A percentile compares a stretch with the other conserved stretches of the same genome.
phyloP scores from a whole-genome alignment of 1,140 invertebrate genomes.

The Orius insidiosus region DNA sequence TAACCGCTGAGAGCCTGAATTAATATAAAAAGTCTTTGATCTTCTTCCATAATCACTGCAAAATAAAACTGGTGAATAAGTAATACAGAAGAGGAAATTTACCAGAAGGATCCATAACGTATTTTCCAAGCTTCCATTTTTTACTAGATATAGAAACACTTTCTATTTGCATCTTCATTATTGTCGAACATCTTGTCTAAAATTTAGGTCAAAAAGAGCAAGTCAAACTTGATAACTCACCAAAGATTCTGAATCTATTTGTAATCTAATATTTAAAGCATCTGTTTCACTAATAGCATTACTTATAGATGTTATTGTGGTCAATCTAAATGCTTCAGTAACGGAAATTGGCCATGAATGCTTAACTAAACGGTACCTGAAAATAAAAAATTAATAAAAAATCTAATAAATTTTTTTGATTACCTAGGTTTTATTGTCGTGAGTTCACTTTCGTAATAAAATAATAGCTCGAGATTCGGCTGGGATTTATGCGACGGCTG shows the following conservation, averaged over 20 bases:
- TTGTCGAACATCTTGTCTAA: constrained; percentile 1
- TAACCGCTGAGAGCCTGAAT: too few relatives aligned
- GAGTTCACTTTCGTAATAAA: constrained; percentile 27
- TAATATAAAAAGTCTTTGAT: too few relatives aligned
- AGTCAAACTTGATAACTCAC: not conserved
- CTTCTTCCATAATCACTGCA: too few relatives aligned
- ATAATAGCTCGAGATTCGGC: constrained; percentile 30
- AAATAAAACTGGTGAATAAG: too few relatives aligned
- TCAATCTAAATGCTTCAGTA: not conserved
- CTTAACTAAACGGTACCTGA: constrained; percentile 44
- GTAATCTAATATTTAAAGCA: constrained; percentile 3
- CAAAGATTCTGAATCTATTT: not conserved
- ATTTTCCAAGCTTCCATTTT: too few relatives aligned
- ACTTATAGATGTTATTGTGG: not conserved
- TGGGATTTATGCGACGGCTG: constrained; percentile 23
- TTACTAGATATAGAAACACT: too few relatives aligned
- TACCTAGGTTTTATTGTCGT: constrained; percentile 38
- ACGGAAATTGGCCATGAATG: constrained; percentile 50
- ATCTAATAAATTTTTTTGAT: too few relatives aligned
- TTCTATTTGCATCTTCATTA: constrained; percentile 3
- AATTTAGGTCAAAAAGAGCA: not conserved
- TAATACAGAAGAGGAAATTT: too few relatives aligned
- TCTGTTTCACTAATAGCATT: not conserved
- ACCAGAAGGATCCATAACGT: too few relatives aligned
- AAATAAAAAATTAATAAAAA: constrained; percentile 18